These are phyloP conservation scores for Drosophila mayaguana DNA, from an alignment of 2,888 invertebrate species.

Conservation along the genomic window DNA sequence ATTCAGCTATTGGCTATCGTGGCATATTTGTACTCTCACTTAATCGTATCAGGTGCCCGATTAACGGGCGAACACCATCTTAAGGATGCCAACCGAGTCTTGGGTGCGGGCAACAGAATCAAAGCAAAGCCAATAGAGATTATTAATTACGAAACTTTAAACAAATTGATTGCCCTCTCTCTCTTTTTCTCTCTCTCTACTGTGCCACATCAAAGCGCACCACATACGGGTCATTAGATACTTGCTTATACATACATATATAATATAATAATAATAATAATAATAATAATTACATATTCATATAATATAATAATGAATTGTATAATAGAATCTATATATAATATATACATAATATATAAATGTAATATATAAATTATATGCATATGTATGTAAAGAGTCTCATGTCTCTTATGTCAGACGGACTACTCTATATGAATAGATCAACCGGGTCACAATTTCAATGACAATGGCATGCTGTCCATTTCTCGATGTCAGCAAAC, in stretches of 20 bases:
- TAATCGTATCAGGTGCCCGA: slow-evolving; percentile 35
- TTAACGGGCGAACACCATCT: slow-evolving; percentile 15
- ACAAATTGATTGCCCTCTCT: slow-evolving; percentile 19
- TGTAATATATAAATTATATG: no score
- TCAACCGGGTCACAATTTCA: slow-evolving; percentile 23
- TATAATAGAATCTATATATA: no score
- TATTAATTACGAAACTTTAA: slow-evolving; percentile 58
- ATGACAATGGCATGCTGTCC: not conserved
- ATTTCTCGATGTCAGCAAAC: no score
- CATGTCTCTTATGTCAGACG: not conserved
- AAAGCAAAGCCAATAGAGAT: slow-evolving; percentile 49
- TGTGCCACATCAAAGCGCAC: slow-evolving; percentile 61
- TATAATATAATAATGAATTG: no score
- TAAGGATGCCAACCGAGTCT: not conserved
- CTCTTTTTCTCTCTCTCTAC: slow-evolving; percentile 1
- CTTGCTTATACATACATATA: no score
- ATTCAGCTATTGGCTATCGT: slow-evolving; percentile 12
- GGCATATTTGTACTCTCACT: slow-evolving; percentile 30
- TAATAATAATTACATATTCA: no score
- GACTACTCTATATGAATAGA: slow-evolving; percentile 10
- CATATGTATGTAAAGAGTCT: no score
- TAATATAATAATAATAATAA: no score
- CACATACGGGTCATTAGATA: slow-evolving; percentile 75
- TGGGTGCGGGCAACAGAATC: slow-evolving; percentile 24
- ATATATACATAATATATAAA: no score